Evolutionary conservation across 2,888 invertebrate species (phyloP), one percentile per base, ranked within the genome.

Genomic region (Serripes groenlandicus): DNA sequence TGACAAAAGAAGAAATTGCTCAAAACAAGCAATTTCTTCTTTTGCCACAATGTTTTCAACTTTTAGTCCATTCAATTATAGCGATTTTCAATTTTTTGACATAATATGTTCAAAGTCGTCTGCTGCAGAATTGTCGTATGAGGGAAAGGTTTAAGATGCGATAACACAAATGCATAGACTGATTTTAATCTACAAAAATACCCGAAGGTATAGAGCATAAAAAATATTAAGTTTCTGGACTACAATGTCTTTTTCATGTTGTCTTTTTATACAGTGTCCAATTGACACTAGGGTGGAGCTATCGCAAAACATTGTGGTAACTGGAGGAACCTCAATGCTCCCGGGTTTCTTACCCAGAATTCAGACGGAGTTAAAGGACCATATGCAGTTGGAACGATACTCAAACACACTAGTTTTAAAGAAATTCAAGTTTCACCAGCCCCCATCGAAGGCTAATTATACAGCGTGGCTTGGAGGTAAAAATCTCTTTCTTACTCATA

Each of bases 401-500:
- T 74, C 96, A 87, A 95, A 95, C 0, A 96, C 96, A 85, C 95
- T 97, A 58, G 96, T 96, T 86, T 92, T 97, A 30, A 95, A 96
- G 75, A 95, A 95, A 34, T 97, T 98, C 93, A 97, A 97, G 95
- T 97, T 98, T 94, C 98, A 98, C 95, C 94, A 95, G 3, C 96
- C 97, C 52, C 97, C 98, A 23, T 96, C 97, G 42, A 97, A 97
- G 93, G 96, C 96, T 77, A 98, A 98, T 95, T 97, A 97, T 92
- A 96, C 96, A 18, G 97, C 97, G 54, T 99, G 99, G 98, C 95
- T 97, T 35, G 98, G 98, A 94, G 97, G 97, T 96, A 93, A 92
- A 23, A 68, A 23, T 54, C n/a, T n/a, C n/a, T n/a, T n/a, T n/a
- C n/a, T n/a, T n/a, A n/a, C n/a, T n/a, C n/a, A n/a, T n/a, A n/a